These are phyloP conservation scores for Megalopta genalis DNA, from an alignment of 1,140 invertebrate species.

Conservation along the genomic window DNA sequence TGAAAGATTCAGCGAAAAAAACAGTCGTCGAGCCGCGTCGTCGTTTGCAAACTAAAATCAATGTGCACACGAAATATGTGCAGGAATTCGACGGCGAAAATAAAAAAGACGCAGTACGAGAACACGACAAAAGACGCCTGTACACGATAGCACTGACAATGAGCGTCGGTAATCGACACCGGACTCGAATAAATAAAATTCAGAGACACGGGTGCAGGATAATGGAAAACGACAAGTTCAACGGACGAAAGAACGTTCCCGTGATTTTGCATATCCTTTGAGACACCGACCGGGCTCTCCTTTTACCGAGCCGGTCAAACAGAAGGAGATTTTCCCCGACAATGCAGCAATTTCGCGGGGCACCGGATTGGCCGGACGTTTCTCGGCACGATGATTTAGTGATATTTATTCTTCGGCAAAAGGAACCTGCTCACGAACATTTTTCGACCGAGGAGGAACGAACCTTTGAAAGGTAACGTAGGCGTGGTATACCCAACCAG, in stretches of 20 bases:
- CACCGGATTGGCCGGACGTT: not conserved
- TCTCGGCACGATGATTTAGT: slow-evolving; percentile 29
- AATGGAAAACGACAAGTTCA: not conserved
- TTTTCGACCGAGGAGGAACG: slow-evolving; percentile 30
- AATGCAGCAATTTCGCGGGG: slow-evolving; percentile 21
- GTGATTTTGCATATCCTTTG: not conserved
- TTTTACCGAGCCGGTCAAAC: not conserved
- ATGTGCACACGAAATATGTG: too few relatives aligned
- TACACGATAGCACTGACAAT: too few relatives aligned
- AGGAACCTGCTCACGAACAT: slow-evolving; percentile 9
- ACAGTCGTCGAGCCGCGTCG: too few relatives aligned
- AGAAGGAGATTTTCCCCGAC: slow-evolving; percentile 13
- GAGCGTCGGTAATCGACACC: not conserved
- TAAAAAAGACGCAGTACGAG: too few relatives aligned
- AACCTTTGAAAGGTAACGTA: slow-evolving; percentile 35
- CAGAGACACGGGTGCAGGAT: not conserved
- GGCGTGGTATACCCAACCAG: slow-evolving; percentile 35
- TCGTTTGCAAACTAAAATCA: too few relatives aligned
- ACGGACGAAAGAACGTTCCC: not conserved
- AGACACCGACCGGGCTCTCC: not conserved
- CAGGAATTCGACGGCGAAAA: too few relatives aligned
- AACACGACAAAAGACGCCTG: too few relatives aligned
- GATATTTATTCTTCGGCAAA: slow-evolving; percentile 25
- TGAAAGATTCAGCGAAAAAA: too few relatives aligned
- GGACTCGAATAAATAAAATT: not conserved